Base-by-base conservation (phyloP, 2,113 vertebrate genomes). In the Oostethus manadensis region DNA sequence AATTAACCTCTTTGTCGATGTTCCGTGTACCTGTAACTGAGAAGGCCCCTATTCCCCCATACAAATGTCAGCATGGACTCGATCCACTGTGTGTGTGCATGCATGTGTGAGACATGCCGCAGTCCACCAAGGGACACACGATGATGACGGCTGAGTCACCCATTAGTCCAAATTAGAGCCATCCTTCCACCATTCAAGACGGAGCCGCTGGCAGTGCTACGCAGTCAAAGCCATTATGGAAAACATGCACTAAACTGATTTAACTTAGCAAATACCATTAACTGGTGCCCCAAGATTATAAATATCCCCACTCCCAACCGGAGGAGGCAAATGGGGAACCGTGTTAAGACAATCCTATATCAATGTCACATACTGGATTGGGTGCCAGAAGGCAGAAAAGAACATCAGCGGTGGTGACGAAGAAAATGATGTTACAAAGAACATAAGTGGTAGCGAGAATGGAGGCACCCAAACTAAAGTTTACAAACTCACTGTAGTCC, bases 91-190 rank as follows among this genome's bases (percentile, higher is more conserved):
- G 42, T 35, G 56, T 15, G 43, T 11, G 49, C 16, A 16, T 2
- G 60, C 17, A 43, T 45, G 47, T 17, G 40, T 53, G 35, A n/a
- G 49, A 49, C 45, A 57, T 66, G 70, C 65, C 68, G 62, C 71
- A 79, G 73, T 76, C 71, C 55, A 74, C 74, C 61, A 66, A 81
- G 76, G 72, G 74, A 80, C 76, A 73, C 68, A 64, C 20, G 64
- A 78, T 81, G 78, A 79, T 83, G 82, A 81, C 62, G 71, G 61
- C 76, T 80, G 86, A 84, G 74, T 87, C 84, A 78, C 85, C 82
- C 78, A 85, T 84, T 85, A 85, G 74, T 77, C 75, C 70, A 82
- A 88, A 89, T 87, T 80, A 87, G 76, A 85, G 66, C 74, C 81
- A 87, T 88, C 82, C 79, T 71, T 86, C 74, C 82, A 82, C 79